Base-by-base conservation (phyloP, 1,140 invertebrate genomes). In the Bactericera cockerelli region DNA sequence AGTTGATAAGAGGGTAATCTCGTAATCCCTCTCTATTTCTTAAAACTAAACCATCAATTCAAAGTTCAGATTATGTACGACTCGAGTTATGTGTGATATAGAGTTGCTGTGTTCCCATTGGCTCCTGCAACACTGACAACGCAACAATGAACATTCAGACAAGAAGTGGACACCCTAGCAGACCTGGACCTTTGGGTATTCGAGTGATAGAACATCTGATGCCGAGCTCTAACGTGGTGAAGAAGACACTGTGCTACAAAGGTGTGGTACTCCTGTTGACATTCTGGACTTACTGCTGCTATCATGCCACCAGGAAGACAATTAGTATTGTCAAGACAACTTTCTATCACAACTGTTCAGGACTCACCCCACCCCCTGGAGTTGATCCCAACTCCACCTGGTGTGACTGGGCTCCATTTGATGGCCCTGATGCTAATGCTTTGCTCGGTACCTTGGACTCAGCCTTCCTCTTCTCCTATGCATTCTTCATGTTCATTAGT, bases 301-400 rank as follows among this genome's bases (percentile, higher is more conserved):
- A 93, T 70, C 93, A 98, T 72, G 75, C 96, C 73, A 87, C 90
- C 3, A 76, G 93, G 60, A 95, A 95, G 68, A 90, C 93, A 1
- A 87, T 96, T 64, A 94, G 91, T 58, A 88, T 97, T 61, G 93
- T 95, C 24, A 97, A 97, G 77, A 87, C 80, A 70, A 86, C 92
- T 10, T 74, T 96, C 1, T 83, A 88, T 70, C 79, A 80, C 63
- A 93, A 95, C 71, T 95, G 93, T 70, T 82, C 80, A 36, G 71
- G 67, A n/a, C 62, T 82, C 25, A 67, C 69, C 22, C 80, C 78
- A 10, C 78, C 79, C 3, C 71, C 76, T 0, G 70, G 68, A 60
- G 67, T 77, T 14, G 57, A 73, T 64, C 74, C 79, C 1, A 72
- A 73, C n/a, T 65, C 75, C 25, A 80, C 77, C 59, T 92, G 87